A percentile compares a stretch with the other conserved stretches of the same genome.
phyloP scores from a whole-genome alignment of 2,797 vertebrate genomes.

The Euphonia xanthogaster region DNA sequence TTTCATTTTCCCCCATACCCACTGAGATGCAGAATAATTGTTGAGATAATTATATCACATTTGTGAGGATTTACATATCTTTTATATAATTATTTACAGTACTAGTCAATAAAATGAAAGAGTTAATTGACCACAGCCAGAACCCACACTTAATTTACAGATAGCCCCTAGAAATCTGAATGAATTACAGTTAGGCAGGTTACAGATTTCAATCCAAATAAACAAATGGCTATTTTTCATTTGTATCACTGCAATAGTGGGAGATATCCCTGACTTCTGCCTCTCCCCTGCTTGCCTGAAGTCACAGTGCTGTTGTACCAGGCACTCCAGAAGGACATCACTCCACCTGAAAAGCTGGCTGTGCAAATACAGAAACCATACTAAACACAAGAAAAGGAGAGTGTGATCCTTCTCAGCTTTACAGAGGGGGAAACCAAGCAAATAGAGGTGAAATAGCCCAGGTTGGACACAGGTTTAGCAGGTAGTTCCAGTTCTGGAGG shows the following conservation, averaged over 20 bases:
- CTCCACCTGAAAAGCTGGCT: background rate
- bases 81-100: background rate
- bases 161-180: background rate
- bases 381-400: background rate
- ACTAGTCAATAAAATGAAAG: background rate
- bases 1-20: background rate
- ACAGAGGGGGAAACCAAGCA: background rate
- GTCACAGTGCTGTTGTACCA: background rate
- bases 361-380: background rate
- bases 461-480: background rate
- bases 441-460: background rate
- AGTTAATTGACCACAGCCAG: background rate
- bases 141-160: background rate
- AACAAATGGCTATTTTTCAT: background rate
- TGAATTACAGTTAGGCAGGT: background rate
- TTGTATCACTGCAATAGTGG: background rate
- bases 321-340: background rate
- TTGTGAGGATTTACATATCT: background rate
- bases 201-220: background rate
- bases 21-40: slow-evolving; percentile 21
- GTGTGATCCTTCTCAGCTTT: background rate
- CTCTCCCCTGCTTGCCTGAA: background rate
- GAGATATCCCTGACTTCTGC: background rate
- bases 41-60: slow-evolving; percentile 12
- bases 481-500: background rate